These are phyloP conservation scores for Sycophaga agraensis DNA, from an alignment of 1,140 invertebrate species.

Conservation along the genomic window DNA sequence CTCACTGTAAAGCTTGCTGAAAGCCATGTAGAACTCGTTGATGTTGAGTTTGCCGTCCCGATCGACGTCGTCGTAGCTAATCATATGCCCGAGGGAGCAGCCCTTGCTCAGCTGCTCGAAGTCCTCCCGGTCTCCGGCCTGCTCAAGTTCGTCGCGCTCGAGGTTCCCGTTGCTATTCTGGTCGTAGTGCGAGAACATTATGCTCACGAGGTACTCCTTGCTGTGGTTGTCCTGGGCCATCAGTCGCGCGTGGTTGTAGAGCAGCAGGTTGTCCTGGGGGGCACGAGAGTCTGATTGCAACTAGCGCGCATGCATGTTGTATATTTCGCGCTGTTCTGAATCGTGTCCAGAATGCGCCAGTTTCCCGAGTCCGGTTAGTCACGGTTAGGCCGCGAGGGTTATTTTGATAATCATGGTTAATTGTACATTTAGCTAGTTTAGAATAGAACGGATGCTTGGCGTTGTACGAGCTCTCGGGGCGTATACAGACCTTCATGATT, in stretches of 20 bases:
- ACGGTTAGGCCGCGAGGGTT: no score
- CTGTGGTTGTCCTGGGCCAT: constrained; percentile 65
- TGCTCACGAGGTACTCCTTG: constrained; percentile 73
- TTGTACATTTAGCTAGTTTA: no score
- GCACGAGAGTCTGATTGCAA: no score
- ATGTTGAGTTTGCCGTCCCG: constrained; percentile 68
- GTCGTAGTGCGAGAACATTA: constrained; percentile 81
- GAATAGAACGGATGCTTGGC: no score
- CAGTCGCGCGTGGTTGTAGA: constrained; percentile 72
- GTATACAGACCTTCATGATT: constrained; percentile 69
- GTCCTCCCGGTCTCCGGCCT: constrained; percentile 66
- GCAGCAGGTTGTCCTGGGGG: constrained; percentile 69
- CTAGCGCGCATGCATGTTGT: no score
- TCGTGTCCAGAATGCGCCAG: no score
- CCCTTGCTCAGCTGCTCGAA: constrained; percentile 66
- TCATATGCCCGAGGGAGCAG: constrained; percentile 71
- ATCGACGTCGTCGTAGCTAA: constrained; percentile 71
- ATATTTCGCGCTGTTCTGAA: no score
- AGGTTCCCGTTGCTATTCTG: constrained; percentile 71
- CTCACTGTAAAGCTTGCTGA: constrained; percentile 76
- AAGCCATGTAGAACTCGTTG: constrained; percentile 76
- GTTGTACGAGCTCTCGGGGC: no score
- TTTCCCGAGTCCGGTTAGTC: no score
- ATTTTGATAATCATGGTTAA: no score
- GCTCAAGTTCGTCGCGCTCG: constrained; percentile 67